phyloP scores from a whole-genome alignment of 2,888 invertebrate genomes.

The Mesorhabditis sp. region DNA sequence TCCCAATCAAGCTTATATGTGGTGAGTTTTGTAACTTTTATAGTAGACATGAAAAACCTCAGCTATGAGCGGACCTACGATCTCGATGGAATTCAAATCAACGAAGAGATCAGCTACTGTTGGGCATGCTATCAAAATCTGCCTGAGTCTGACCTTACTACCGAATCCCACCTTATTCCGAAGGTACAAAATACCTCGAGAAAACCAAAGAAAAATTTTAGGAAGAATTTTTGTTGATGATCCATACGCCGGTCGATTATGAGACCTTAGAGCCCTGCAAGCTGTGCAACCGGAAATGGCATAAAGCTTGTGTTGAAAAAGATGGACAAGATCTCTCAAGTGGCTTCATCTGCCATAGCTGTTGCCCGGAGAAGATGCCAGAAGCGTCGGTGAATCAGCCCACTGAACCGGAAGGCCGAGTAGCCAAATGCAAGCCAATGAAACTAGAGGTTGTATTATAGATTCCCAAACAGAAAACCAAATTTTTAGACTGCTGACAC shows the following conservation, averaged over 20 bases:
- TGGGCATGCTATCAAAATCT: slow-evolving; percentile 98
- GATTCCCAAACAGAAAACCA: too few relatives aligned
- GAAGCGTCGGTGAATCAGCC: too few relatives aligned
- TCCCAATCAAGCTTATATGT: too few relatives aligned
- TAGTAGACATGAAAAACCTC: background rate
- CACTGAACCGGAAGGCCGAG: too few relatives aligned
- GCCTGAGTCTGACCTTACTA: slow-evolving; percentile 62
- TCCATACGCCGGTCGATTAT: slow-evolving; percentile 93
- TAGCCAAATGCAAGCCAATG: too few relatives aligned
- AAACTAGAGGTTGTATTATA: too few relatives aligned
- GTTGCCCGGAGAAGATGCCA: slow-evolving; percentile 78
- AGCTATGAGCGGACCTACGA: slow-evolving; percentile 48
- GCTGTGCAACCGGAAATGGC: slow-evolving; percentile 92
- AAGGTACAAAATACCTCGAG: slow-evolving; percentile 58
- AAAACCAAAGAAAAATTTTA: slow-evolving; percentile 72
- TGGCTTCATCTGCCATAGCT: slow-evolving; percentile 85
- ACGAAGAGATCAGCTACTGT: slow-evolving; percentile 97
- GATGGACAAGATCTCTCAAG: slow-evolving; percentile 77
- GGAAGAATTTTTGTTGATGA: slow-evolving; percentile 93
- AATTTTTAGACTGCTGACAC: too few relatives aligned
- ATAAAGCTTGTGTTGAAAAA: slow-evolving; percentile 94
- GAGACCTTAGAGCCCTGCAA: slow-evolving; percentile 84
- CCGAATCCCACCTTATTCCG: too few relatives aligned
- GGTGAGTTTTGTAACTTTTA: too few relatives aligned
- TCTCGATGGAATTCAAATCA: slow-evolving; percentile 63